phyloP scores from a whole-genome alignment of 1,140 invertebrate genomes.

The Cydia fagiglandana region DNA sequence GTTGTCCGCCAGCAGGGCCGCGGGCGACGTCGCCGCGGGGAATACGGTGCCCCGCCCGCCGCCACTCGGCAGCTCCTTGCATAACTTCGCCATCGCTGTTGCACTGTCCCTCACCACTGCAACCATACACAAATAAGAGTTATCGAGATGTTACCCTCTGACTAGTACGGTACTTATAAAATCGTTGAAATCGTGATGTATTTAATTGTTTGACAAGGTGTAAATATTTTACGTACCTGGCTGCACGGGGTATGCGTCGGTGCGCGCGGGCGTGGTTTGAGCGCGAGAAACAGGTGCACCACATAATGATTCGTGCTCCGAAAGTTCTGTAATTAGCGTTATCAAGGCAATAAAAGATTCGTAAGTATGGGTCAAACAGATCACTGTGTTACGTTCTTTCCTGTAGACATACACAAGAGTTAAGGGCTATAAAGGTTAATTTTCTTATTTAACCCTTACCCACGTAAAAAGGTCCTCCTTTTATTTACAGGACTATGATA shows the following conservation, averaged over 20 bases:
- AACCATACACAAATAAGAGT: slow-evolving; percentile 10
- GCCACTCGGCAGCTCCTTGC: slow-evolving; percentile 50
- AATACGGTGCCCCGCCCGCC: slow-evolving; percentile 41
- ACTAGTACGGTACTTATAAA: too few species aligned
- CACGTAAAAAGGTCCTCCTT: too few species aligned
- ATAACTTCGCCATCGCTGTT: slow-evolving; percentile 66
- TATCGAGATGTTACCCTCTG: too few species aligned
- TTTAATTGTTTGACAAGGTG: too few species aligned
- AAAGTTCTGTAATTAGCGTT: slow-evolving; percentile 48
- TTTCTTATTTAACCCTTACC: too few species aligned
- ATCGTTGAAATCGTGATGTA: too few species aligned
- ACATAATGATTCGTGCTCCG: slow-evolving; percentile 43
- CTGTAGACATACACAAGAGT: too few species aligned
- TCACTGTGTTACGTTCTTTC: too few species aligned
- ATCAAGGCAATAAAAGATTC: not conserved
- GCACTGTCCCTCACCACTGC: slow-evolving; percentile 65
- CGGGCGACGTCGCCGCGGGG: slow-evolving; percentile 40
- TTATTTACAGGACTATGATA: too few species aligned
- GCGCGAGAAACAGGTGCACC: slow-evolving; percentile 43
- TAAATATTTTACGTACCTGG: slow-evolving; percentile 45
- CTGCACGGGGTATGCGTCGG: slow-evolving; percentile 57
- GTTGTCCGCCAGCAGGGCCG: slow-evolving; percentile 26
- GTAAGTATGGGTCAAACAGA: not conserved
- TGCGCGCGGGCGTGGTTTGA: slow-evolving; percentile 42
- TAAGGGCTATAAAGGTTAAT: too few species aligned